Evolutionary conservation across 2,888 invertebrate species (phyloP).

Genomic region (Eledona agricola): DNA sequence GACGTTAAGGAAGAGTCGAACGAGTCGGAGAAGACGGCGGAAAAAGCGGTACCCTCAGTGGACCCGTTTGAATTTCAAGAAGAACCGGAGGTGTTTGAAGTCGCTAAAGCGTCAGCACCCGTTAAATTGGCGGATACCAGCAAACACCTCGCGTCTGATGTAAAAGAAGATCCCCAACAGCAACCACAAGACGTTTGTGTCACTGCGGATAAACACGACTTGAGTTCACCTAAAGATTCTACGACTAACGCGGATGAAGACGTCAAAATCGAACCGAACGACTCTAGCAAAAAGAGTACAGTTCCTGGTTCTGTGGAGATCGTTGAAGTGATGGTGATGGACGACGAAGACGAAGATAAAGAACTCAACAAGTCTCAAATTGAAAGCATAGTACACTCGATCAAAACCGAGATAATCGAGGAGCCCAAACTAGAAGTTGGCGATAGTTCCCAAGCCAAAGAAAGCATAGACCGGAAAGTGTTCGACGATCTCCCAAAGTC

Average conservation of each 20-base stretch:
- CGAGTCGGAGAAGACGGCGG: slow-evolving; percentile 40
- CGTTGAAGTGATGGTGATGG: slow-evolving; percentile 61
- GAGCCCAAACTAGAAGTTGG: slow-evolving; percentile 50
- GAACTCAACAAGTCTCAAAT: slow-evolving; percentile 57
- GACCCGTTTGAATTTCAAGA: slow-evolving; percentile 63
- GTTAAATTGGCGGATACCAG: slow-evolving; percentile 6
- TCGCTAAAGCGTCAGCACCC: slow-evolving; percentile 22
- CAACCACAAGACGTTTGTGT: background rate
- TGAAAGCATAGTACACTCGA: slow-evolving; percentile 56
- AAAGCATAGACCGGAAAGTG: slow-evolving; percentile 39
- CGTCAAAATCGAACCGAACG: slow-evolving; percentile 30
- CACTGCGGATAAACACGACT: slow-evolving; percentile 6
- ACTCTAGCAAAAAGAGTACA: slow-evolving; percentile 2
- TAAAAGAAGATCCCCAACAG: slow-evolving; percentile 1
- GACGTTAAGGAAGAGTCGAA: slow-evolving; percentile 39
- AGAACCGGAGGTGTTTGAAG: slow-evolving; percentile 56
- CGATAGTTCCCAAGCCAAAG: slow-evolving; percentile 41
- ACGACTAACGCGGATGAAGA: slow-evolving; percentile 44
- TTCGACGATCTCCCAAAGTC: slow-evolving; percentile 21
- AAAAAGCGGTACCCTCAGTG: slow-evolving; percentile 44
- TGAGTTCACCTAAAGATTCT: slow-evolving; percentile 25
- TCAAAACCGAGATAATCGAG: slow-evolving; percentile 38
- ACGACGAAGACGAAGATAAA: slow-evolving; percentile 58
- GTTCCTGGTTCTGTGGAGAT: slow-evolving; percentile 58
- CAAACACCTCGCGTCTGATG: slow-evolving; percentile 4